phyloP scores from a whole-genome alignment of 2,888 invertebrate genomes.

The Drosophila antonietae region DNA sequence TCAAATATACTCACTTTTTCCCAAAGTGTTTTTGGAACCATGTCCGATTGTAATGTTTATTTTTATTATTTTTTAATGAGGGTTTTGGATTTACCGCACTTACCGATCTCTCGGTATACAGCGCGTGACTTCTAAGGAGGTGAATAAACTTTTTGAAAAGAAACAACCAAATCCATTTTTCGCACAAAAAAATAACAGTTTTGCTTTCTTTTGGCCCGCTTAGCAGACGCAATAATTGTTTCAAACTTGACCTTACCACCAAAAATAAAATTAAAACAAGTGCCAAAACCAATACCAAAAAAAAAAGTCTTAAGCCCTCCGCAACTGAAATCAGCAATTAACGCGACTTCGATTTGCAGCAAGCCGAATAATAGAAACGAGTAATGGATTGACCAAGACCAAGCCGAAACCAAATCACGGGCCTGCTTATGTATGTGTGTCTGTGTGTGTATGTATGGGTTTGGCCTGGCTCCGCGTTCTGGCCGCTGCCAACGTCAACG shows the following conservation, averaged over 20 bases:
- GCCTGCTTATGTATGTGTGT: background rate
- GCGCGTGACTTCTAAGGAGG: slow-evolving; percentile 50
- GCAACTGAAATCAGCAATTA: slow-evolving; percentile 67
- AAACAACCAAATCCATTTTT: slow-evolving; percentile 26
- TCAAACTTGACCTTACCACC: slow-evolving; percentile 78
- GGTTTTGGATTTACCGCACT: slow-evolving; percentile 14
- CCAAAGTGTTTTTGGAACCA: background rate
- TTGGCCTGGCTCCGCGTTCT: slow-evolving; percentile 44
- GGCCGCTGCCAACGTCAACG: slow-evolving; percentile 38
- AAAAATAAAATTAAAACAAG: slow-evolving; percentile 49
- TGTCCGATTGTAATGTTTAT: background rate
- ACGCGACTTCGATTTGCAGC: slow-evolving; percentile 63
- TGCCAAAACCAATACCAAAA: slow-evolving; percentile 19
- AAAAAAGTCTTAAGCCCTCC: slow-evolving; percentile 26
- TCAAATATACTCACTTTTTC: background rate
- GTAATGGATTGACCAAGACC: slow-evolving; percentile 60
- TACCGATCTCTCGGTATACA: slow-evolving; percentile 17
- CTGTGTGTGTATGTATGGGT: slow-evolving; percentile 12
- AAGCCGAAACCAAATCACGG: slow-evolving; percentile 24
- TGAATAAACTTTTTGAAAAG: slow-evolving; percentile 66
- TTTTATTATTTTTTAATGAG: slow-evolving; percentile 9
- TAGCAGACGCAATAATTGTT: slow-evolving; percentile 60
- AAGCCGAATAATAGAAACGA: slow-evolving; percentile 50
- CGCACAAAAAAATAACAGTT: slow-evolving; percentile 47
- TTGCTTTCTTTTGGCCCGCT: slow-evolving; percentile 68